Percentiles rank a stretch among this genome's conserved stretches.
phyloP scores from a whole-genome alignment of 2,113 vertebrate genomes.

The Phylloscopus trochiloides region DNA sequence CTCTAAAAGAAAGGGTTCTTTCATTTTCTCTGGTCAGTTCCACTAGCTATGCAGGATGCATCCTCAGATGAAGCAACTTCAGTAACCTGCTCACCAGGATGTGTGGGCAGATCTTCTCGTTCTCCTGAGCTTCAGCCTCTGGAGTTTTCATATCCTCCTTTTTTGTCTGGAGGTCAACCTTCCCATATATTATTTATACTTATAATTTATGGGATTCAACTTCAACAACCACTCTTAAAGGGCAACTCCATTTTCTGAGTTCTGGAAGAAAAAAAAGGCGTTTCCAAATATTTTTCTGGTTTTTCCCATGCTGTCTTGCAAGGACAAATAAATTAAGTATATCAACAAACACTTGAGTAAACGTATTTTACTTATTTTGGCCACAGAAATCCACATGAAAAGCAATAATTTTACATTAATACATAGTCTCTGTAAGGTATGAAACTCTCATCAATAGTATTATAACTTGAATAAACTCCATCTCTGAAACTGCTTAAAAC shows the following conservation, averaged over 20 bases:
- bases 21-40: background rate
- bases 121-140: background rate
- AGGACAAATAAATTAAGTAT: background rate
- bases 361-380: background rate
- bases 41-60: background rate
- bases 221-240: background rate
- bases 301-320: background rate
- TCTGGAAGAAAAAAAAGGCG: background rate
- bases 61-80: background rate
- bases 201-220: slow-evolving; percentile 27
- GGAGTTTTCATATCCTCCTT: background rate
- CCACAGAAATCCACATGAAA: background rate
- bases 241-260: background rate
- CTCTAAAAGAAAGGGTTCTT: background rate
- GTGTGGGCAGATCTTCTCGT: background rate
- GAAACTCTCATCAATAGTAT: background rate
- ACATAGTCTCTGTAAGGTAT: background rate
- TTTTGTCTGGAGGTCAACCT: slow-evolving; percentile 28
- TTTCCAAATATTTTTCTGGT: background rate
- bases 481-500: background rate
- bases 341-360: background rate
- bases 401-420: background rate
- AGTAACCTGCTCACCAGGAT: background rate
- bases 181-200: background rate
- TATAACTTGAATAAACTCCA: background rate